Percentiles rank a stretch among this genome's conserved stretches.
Evolutionary conservation across 2,888 invertebrate genomes (phyloP).

Genomic region (Campaea margaritaria): DNA sequence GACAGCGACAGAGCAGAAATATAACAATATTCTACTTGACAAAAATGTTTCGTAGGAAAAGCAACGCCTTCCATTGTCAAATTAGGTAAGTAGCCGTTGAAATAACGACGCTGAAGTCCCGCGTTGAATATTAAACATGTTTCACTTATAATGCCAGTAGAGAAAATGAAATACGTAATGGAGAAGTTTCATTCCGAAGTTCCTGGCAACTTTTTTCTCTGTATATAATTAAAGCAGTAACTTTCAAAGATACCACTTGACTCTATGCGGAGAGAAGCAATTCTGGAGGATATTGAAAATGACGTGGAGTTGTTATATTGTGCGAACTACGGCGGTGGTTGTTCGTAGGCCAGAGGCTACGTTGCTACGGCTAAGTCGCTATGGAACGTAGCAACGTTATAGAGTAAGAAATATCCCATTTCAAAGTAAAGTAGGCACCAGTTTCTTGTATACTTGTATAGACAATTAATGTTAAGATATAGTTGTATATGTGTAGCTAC

Average conservation of each 20-base stretch:
- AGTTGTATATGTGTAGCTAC: too few relatives aligned
- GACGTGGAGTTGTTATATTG: constrained; percentile 12
- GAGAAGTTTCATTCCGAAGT: constrained; percentile 42
- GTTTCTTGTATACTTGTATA: too few relatives aligned
- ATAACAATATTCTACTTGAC: constrained; percentile 27
- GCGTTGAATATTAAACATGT: constrained; percentile 55
- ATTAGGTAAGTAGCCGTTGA: constrained; percentile 52
- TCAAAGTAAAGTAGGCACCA: too few relatives aligned
- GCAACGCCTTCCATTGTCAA: constrained; percentile 51
- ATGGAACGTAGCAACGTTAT: too few relatives aligned
- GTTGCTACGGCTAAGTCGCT: too few relatives aligned
- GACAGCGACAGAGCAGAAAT: constrained; percentile 15
- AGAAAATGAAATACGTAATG: constrained; percentile 46
- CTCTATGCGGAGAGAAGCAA: constrained; percentile 14
- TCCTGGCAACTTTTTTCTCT: constrained; percentile 38
- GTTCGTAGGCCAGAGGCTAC: too few relatives aligned
- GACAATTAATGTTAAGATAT: too few relatives aligned
- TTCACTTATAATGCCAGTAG: constrained; percentile 44
- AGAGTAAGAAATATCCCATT: too few relatives aligned
- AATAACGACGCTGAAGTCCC: constrained; percentile 49
- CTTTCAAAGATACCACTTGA: constrained; percentile 27
- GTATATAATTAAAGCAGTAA: constrained; percentile 44
- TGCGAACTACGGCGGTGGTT: too few relatives aligned
- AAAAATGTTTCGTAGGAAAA: constrained; percentile 44
- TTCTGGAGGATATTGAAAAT: constrained; percentile 8